These are phyloP conservation scores for Sterrhoptilus dennistouni DNA, from an alignment of 2,113 vertebrate genomes.

Conservation along the genomic window DNA sequence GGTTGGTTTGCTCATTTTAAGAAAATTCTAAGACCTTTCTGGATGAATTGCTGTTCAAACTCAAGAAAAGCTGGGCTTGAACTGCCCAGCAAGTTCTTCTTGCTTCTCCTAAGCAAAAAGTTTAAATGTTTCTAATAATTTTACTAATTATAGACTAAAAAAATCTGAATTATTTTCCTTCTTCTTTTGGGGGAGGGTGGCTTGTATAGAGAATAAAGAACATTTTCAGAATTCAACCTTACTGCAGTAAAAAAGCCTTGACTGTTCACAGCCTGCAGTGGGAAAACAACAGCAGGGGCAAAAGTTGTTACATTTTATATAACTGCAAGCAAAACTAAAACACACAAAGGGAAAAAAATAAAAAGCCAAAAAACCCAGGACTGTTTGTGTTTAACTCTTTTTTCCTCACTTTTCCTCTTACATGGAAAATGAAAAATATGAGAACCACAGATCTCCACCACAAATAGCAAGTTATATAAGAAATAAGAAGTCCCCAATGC, in stretches of 20 bases:
- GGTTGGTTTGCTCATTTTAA: not conserved
- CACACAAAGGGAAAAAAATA: no score
- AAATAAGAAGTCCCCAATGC: rapidly evolving
- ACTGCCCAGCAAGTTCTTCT: no score
- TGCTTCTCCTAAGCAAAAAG: not conserved
- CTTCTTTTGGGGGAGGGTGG: not conserved
- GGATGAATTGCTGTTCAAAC: not conserved
- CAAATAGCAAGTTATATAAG: not conserved
- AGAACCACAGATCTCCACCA: not conserved
- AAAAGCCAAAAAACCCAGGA: rapidly evolving
- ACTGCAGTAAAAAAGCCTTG: not conserved
- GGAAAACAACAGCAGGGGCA: not conserved
- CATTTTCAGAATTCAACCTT: not conserved
- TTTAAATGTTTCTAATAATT: not conserved
- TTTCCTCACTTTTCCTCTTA: not conserved
- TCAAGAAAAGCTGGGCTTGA: not conserved
- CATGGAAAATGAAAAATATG: not conserved
- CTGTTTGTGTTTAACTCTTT: not conserved
- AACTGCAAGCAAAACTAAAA: not conserved
- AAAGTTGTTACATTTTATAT: not conserved
- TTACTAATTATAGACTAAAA: not conserved
- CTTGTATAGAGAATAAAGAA: not conserved
- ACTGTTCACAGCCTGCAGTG: not conserved
- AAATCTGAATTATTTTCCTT: not conserved
- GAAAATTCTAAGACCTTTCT: not conserved